Base-by-base conservation (phyloP, 1,140 invertebrate species). In the Drosophila equinoxialis region DNA sequence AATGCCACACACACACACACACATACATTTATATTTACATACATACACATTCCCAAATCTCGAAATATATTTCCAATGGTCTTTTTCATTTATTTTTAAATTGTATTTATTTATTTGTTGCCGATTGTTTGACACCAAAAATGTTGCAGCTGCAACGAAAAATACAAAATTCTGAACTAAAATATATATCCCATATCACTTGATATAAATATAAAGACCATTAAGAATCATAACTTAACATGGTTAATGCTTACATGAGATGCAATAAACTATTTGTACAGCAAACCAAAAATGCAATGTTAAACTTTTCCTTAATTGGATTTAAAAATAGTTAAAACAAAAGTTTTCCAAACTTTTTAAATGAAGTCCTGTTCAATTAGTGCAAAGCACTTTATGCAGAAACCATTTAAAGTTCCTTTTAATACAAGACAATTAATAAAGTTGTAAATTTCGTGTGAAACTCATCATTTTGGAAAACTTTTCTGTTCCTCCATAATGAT, bases 71-170 rank as follows among this genome's bases (percentile, higher is more conserved):
- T 69, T 45, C 39, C 14, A 20, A 33, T 58, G 8, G 14, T 67
- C 33, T 23, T 67, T n/a, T n/a, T 23, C 26, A 30, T 14, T 42
- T 68, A 60, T 13, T 61, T 65, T 65, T 60, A 60, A 57, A 55
- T 55, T 71, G 64, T 85, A 80, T 84, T 80, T 84, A 81, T 86
- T 81, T 85, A 81, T 71, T 85, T 81, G 55, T 60, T 65, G 65
- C 65, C 48, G 54, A 20, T 39, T 26, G 67, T 75, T 83, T 85
- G 82, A 85, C 82, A 85, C 71, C 70, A 45, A 45, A 87, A 79
- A 87, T 87, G 80, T 87, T 87, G 84, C 84, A 89, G 84, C 84
- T 89, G 84, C 51, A 77, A 65, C 73, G 74, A 37, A 37, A 37
- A 37, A 37, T 10, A 11, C 14, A 48, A 48, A 48, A 20, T 55